A percentile compares a stretch with the other conserved stretches of the same genome.
phyloP scores from a whole-genome alignment of 2,888 invertebrate genomes.

The Eutolmus rufibarbis region DNA sequence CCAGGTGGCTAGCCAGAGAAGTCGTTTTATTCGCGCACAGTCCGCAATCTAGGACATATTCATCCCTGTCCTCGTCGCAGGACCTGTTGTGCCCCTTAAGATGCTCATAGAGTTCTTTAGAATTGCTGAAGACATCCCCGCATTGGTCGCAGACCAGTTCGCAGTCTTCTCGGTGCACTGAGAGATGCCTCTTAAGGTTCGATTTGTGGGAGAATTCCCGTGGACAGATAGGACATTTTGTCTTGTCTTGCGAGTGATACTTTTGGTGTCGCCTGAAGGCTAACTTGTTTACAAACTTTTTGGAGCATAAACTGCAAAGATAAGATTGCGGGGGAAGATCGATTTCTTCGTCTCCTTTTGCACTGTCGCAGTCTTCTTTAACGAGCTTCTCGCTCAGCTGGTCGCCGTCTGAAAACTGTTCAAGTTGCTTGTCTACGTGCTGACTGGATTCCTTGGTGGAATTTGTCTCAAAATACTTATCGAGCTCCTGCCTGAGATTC shows the following conservation, averaged over 20 bases:
- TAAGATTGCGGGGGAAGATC: neutral
- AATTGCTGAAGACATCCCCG: constrained; percentile 35
- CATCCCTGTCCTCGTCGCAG: neutral
- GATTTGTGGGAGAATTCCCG: constrained; percentile 42
- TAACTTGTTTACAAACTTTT: constrained; percentile 18
- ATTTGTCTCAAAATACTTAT: neutral
- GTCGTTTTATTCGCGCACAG: constrained; percentile 41
- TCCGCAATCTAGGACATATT: constrained; percentile 43
- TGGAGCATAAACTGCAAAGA: constrained; percentile 31
- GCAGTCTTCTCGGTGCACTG: constrained; percentile 32
- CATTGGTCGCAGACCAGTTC: constrained; percentile 44
- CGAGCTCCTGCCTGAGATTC: neutral
- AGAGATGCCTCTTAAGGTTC: constrained; percentile 45
- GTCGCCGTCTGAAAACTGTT: neutral
- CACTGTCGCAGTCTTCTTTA: neutral
- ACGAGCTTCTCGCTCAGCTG: neutral
- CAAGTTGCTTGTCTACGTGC: neutral
- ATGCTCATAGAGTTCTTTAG: constrained; percentile 37
- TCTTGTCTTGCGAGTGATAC: constrained; percentile 34
- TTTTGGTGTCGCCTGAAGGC: constrained; percentile 28
- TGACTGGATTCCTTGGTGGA: neutral
- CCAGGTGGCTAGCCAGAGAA: constrained; percentile 37
- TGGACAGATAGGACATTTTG: constrained; percentile 44
- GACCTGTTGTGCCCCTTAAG: constrained; percentile 42
- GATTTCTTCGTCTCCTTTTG: neutral